phyloP scores from a whole-genome alignment of 2,888 invertebrate species.

The Caenorhabditis macrosperma region DNA sequence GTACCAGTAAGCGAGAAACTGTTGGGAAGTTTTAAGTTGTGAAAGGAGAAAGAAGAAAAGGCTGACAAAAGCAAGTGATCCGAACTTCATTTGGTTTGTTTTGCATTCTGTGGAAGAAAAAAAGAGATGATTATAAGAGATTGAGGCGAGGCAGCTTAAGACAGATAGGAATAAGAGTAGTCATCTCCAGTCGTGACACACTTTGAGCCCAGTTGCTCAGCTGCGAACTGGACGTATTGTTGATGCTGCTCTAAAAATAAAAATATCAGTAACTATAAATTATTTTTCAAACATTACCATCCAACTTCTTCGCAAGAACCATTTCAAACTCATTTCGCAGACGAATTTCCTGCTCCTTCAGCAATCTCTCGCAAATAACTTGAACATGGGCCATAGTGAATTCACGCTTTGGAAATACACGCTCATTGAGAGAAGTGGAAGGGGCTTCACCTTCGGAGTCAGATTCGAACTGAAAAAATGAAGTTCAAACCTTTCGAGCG shows the following conservation, averaged over 20 bases:
- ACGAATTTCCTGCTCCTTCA: slow-evolving; percentile 94
- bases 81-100: slow-evolving; percentile 45
- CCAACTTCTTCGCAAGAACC: slow-evolving; percentile 92
- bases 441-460: slow-evolving; percentile 75
- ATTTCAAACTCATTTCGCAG: slow-evolving; percentile 95
- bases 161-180: slow-evolving; percentile 61
- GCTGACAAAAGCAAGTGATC: slow-evolving; percentile 24
- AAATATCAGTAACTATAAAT: neutral
- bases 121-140: neutral
- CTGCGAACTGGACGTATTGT: slow-evolving; percentile 97
- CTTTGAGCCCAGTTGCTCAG: slow-evolving; percentile 88
- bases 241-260: slow-evolving; percentile 91
- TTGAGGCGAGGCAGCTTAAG: slow-evolving; percentile 17
- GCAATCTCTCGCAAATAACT: slow-evolving; percentile 96
- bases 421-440: slow-evolving; percentile 6
- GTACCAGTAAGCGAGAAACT: slow-evolving; percentile 56
- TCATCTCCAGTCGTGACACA: slow-evolving; percentile 49
- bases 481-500: neutral
- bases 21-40: slow-evolving; percentile 20
- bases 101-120: neutral
- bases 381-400: slow-evolving; percentile 86
- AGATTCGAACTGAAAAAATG: slow-evolving; percentile 73
- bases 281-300: slow-evolving; percentile 83
- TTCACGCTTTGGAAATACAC: slow-evolving; percentile 22
- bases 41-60: slow-evolving; percentile 22